Evolutionary conservation across 2,797 vertebrate genomes (phyloP).

Genomic region (Tiaroga cobitis): DNA sequence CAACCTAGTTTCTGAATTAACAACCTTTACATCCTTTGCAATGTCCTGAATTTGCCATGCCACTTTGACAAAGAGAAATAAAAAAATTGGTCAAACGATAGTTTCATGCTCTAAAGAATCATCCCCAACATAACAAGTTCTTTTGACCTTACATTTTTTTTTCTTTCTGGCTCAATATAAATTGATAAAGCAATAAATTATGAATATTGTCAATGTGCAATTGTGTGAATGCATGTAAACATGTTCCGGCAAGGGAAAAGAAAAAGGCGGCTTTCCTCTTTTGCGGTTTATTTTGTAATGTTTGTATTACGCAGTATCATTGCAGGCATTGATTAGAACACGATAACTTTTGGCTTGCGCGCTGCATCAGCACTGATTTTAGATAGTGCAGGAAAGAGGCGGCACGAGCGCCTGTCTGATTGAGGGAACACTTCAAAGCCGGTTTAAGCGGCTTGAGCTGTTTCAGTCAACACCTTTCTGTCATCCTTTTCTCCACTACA

Average conservation of each 20-base stretch:
- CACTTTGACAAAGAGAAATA: neutral
- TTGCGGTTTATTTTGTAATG: conserved; percentile 51
- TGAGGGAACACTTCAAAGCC: conserved; percentile 20
- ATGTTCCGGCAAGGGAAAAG: conserved; percentile 62
- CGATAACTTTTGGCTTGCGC: conserved; percentile 64
- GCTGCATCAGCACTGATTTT: conserved; percentile 51
- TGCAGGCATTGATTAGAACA: conserved; percentile 56
- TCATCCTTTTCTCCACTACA: conserved; percentile 26
- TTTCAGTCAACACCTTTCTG: conserved; percentile 34
- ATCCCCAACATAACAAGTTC: neutral
- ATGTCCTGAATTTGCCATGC: neutral
- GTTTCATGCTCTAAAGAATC: neutral
- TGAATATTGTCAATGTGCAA: neutral
- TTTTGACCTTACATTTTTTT: neutral
- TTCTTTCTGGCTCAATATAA: neutral
- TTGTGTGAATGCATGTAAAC: neutral
- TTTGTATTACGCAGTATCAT: conserved; percentile 52
- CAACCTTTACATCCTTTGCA: neutral
- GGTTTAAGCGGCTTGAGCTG: neutral
- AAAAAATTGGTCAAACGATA: neutral
- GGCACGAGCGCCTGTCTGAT: neutral
- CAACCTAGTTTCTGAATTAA: neutral
- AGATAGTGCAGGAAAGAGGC: conserved; percentile 59
- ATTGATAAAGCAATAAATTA: neutral
- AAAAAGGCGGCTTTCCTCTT: conserved; percentile 44